Evolutionary conservation across 2,113 vertebrate genomes (phyloP), one percentile per base, ranked within the genome.

Genomic region (Bos taurus): DNA sequence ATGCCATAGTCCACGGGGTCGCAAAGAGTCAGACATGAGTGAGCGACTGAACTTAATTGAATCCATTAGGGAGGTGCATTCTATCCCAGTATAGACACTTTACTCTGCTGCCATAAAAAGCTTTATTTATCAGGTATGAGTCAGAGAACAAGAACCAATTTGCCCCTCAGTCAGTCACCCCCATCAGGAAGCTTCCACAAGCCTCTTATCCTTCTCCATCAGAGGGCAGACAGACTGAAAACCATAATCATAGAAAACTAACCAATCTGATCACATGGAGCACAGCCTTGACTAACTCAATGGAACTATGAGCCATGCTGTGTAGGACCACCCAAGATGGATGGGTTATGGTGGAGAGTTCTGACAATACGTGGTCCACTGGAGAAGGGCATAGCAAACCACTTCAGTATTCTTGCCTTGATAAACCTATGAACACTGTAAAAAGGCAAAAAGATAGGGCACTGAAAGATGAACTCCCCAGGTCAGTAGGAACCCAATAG

Each of bases 1-100:
- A 0, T 12, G 9, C 67, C 0, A 1, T 40, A 23, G 67, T 40
- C 67, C 19, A 71, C 1, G 67, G 10, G 67, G 10, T 71, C 0
- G 1, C n/a, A 40, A 71, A 23, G n/a, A 23, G 67, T 40, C 67
- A 71, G n/a, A 71, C n/a, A 12, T 1, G 5, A 40, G 67, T 71
- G n/a, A 71, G 10, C 5, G 5, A 6, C n/a, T 71, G n/a, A 36
- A 40, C 67, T 71, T 36, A 40, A 71, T 40, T 71, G 67, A 71
- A 71, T 23, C 67, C 5, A 36, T 71, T 40, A 71, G n/a, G 40
- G 43, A 87, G 4, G 12, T 87, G 62, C 23, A 19, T 15, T 15
- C 9, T 46, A 50, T 64, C 5, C n/a, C 13, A 78, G 7, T 59
- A n/a, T 16, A 74, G 46, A 25, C 30, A 81, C 14, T 89, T 9